Conservation (phyloP, 2,797 vertebrate species). For the Sebastes taczanowskii region DNA sequence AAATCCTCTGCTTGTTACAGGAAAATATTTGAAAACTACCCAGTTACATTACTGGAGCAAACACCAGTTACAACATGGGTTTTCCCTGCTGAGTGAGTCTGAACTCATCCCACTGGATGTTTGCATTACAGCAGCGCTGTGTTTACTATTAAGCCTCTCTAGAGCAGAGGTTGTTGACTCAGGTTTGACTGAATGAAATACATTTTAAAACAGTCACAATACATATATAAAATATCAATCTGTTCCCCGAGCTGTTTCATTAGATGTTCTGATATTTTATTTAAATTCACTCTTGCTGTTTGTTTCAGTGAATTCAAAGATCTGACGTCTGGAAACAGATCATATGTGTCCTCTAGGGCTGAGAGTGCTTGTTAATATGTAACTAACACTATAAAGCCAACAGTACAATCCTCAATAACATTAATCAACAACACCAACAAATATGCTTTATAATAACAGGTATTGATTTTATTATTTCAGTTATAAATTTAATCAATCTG, state of each 20-base stretch:
- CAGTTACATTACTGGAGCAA: background rate
- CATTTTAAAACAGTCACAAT: background rate
- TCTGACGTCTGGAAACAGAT: background rate
- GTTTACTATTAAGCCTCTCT: background rate
- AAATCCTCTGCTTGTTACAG: too few species aligned
- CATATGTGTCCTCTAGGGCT: background rate
- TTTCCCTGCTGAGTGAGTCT: background rate
- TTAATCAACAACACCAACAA: background rate
- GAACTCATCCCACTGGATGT: background rate
- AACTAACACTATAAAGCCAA: conserved; percentile 1
- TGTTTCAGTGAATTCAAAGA: background rate
- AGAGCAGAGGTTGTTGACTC: background rate
- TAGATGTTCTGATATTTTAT: background rate
- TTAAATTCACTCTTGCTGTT: background rate
- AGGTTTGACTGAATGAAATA: background rate
- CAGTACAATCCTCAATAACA: background rate
- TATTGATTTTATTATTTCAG: background rate
- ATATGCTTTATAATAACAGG: too few species aligned
- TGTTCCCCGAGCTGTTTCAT: background rate
- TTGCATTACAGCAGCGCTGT: background rate
- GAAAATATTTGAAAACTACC: background rate
- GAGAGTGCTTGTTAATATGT: conserved; percentile 10
- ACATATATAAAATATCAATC: background rate
- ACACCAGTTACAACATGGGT: background rate
- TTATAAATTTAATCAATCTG: background rate